A percentile compares a stretch with the other conserved stretches of the same genome.
Evolutionary conservation across 2,113 vertebrate species (phyloP).

Genomic region (Pangasianodon gigas): DNA sequence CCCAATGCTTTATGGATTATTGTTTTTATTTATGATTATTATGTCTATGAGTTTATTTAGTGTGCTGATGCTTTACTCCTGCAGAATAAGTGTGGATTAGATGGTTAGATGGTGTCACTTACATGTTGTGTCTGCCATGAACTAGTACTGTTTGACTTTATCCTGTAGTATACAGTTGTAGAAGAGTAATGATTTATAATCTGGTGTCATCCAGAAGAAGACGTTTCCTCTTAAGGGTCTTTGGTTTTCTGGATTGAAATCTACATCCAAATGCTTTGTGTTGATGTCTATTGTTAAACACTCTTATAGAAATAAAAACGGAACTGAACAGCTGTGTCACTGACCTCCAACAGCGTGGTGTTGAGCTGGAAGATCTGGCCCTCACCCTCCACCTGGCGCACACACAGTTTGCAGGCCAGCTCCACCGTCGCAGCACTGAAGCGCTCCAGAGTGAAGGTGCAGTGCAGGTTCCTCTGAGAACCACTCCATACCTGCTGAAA

Average conservation of each 20-base stretch:
- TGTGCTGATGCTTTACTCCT: background rate
- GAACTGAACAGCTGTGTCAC: background rate
- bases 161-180: background rate
- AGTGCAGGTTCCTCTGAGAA: conserved; percentile 90
- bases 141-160: background rate
- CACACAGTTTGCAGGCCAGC: conserved; percentile 92
- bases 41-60: background rate
- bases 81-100: background rate
- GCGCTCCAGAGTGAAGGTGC: conserved; percentile 92
- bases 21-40: background rate
- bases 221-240: background rate
- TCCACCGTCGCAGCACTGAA: conserved; percentile 83
- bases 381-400: conserved; percentile 95
- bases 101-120: no score
- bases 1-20: background rate
- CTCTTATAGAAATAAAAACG: background rate
- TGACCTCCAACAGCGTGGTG: conserved; percentile 89
- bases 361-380: conserved; percentile 97
- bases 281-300: background rate
- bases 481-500: conserved; percentile 95
- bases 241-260: background rate
- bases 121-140: background rate
- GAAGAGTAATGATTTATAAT: background rate
- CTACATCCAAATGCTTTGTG: background rate
- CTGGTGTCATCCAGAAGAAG: background rate